Evolutionary conservation across 2,888 invertebrate genomes (phyloP).

Genomic region (Bimastos eiseni): DNA sequence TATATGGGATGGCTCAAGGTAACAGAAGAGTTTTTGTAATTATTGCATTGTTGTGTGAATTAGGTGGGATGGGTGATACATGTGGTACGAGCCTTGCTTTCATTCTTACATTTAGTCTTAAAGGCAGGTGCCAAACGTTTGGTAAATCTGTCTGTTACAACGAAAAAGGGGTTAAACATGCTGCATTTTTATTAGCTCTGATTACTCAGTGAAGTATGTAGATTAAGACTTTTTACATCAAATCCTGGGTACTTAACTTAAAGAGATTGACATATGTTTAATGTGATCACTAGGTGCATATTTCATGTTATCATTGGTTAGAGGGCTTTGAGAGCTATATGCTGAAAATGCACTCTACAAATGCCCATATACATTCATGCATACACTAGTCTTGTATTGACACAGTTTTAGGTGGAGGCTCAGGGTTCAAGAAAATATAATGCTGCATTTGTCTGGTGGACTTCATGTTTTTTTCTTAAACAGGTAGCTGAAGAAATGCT

Average conservation of each 20-base stretch:
- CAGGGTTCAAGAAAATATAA: background rate
- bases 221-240: background rate
- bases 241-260: background rate
- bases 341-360: no score
- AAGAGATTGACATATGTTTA: background rate
- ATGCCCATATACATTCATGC: background rate
- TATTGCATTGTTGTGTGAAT: background rate
- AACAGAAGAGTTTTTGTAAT: background rate
- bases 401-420: background rate
- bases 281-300: background rate
- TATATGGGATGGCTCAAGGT: slow-evolving; percentile 38
- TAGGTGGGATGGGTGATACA: background rate
- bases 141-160: background rate
- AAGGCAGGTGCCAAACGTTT: background rate
- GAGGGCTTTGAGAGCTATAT: no score
- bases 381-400: background rate
- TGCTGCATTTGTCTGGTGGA: background rate
- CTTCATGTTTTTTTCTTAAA: background rate
- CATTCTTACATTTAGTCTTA: background rate
- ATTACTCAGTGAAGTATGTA: background rate
- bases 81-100: background rate
- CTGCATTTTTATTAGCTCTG: background rate
- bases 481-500: slow-evolving; percentile 36
- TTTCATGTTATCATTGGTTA: background rate
- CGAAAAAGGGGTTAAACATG: background rate